Percentiles rank a stretch among this genome's conserved stretches.
Conservation (phyloP, 2,797 vertebrate species). For the Leuciscus waleckii region DNA sequence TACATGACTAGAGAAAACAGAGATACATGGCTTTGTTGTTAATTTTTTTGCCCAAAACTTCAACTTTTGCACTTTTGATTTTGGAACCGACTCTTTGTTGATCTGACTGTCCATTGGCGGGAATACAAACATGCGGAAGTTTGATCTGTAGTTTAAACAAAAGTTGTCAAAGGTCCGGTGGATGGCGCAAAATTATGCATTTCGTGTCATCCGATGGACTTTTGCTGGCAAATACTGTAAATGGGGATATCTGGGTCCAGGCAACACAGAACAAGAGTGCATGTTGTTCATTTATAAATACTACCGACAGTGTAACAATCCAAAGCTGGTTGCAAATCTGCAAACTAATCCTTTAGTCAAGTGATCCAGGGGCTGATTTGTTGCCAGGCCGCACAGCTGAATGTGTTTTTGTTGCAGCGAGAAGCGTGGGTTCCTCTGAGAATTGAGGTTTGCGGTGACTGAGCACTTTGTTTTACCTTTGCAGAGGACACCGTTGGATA, state of each 20-base stretch:
- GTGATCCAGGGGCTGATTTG: conserved; percentile 34
- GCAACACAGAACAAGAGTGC: background rate
- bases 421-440: conserved; percentile 40
- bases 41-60: background rate
- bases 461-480: conserved; percentile 40
- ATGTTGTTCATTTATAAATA: background rate
- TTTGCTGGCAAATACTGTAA: background rate
- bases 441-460: conserved; percentile 31
- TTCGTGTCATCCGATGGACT: background rate
- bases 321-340: background rate
- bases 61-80: background rate
- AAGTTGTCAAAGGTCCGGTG: background rate
- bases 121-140: background rate
- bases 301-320: background rate
- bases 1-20: background rate
- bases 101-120: background rate
- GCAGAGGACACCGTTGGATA: conserved; percentile 58
- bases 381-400: conserved; percentile 44
- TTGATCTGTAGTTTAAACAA: background rate
- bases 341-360: conserved; percentile 31
- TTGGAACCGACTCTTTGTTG: background rate
- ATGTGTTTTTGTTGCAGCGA: conserved; percentile 34
- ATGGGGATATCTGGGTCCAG: background rate
- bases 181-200: background rate
- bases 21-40: background rate